Percentiles rank a stretch among this genome's conserved stretches.
Conservation (phyloP, 2,888 invertebrate genomes). For the Hecatera dysodea region DNA sequence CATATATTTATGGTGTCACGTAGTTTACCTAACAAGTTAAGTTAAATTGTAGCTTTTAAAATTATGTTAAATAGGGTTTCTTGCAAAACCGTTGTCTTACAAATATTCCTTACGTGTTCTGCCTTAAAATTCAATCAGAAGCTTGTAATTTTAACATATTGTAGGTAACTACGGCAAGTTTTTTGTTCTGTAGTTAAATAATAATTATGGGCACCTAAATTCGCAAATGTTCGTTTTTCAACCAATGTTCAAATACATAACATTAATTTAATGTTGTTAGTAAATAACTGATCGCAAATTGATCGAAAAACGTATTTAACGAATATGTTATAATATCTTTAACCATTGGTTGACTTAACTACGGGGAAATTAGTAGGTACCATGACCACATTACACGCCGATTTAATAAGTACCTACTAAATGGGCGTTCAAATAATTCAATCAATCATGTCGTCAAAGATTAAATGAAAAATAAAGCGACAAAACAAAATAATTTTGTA, state of each 20-base stretch:
- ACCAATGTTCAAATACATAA: no score
- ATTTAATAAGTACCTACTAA: neutral
- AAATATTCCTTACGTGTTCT: constrained; percentile 3
- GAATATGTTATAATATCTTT: no score
- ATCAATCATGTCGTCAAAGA: neutral
- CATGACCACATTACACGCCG: no score
- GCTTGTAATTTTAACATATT: neutral
- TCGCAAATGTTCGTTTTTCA: no score
- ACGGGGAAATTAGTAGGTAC: no score
- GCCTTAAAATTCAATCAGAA: neutral
- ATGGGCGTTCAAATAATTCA: constrained; percentile 1
- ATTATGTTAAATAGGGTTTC: constrained; percentile 7
- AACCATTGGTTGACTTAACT: no score
- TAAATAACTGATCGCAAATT: no score
- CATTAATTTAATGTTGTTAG: no score
- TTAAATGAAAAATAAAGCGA: neutral
- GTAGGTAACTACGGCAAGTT: neutral
- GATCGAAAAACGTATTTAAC: no score
- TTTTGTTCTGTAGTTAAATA: no score
- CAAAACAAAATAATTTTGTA: neutral
- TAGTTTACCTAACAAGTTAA: neutral
- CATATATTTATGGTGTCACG: neutral
- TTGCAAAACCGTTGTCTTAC: neutral
- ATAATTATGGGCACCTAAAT: no score
- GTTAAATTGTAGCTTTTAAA: constrained; percentile 15